Percentiles rank a stretch among this genome's conserved stretches.
phyloP scores from a whole-genome alignment of 2,888 invertebrate species.

The Drosophila nigritarsus region DNA sequence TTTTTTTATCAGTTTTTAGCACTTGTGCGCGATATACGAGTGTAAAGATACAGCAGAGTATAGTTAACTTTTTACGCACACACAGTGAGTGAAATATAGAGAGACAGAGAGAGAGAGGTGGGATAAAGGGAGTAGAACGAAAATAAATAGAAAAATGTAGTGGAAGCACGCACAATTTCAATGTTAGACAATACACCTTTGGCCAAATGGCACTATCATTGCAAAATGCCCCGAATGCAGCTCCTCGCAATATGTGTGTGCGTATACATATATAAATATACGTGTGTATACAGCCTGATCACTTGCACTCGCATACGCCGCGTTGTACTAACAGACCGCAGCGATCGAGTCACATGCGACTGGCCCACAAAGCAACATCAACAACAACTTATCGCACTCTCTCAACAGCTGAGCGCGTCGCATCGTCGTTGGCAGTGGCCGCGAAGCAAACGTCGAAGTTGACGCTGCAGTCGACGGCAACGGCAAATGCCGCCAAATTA shows the following conservation, averaged over 20 bases:
- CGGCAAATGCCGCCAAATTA: slow-evolving; percentile 26
- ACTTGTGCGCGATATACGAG: slow-evolving; percentile 40
- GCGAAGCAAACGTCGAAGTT: slow-evolving; percentile 13
- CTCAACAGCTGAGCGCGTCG: slow-evolving; percentile 57
- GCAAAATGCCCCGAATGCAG: slow-evolving; percentile 47
- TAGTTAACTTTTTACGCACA: slow-evolving; percentile 53
- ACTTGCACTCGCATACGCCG: slow-evolving; percentile 64
- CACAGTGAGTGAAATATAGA: slow-evolving; percentile 1
- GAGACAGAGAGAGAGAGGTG: background rate
- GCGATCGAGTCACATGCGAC: slow-evolving; percentile 64
- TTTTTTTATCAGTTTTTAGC: slow-evolving; percentile 59
- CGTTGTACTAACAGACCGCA: slow-evolving; percentile 44
- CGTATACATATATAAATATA: background rate
- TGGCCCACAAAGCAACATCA: slow-evolving; percentile 3
- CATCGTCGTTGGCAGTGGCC: slow-evolving; percentile 7
- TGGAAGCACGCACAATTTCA: slow-evolving; percentile 53
- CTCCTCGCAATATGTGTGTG: slow-evolving; percentile 15
- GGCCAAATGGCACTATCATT: slow-evolving; percentile 59
- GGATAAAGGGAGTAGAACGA: background rate
- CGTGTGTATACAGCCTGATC: slow-evolving; percentile 4
- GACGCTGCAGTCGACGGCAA: slow-evolving; percentile 4
- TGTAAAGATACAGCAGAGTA: slow-evolving; percentile 13
- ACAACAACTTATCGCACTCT: slow-evolving; percentile 47
- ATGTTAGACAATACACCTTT: slow-evolving; percentile 73
- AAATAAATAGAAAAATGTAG: slow-evolving; percentile 10